phyloP scores from a whole-genome alignment of 2,888 invertebrate species.

The Syrista parreyssii region DNA sequence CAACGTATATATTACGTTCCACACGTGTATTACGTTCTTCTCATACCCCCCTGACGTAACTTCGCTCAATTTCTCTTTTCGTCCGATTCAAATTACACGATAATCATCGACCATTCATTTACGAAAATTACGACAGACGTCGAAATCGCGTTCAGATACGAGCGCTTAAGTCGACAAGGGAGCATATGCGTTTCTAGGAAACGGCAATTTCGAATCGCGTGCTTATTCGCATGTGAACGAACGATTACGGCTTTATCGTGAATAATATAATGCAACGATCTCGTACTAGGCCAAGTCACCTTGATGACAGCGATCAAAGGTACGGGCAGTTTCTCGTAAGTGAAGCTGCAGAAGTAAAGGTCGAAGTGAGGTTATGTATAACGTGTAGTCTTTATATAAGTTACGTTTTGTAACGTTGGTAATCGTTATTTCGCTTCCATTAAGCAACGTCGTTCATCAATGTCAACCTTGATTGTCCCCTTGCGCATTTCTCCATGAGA shows the following conservation, averaged over 20 bases:
- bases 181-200: background rate
- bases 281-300: background rate
- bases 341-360: background rate
- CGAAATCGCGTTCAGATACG: background rate
- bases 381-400: background rate
- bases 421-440: background rate
- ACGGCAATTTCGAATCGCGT: background rate
- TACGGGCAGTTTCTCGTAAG: background rate
- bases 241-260: background rate
- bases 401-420: background rate
- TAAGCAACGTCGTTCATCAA: background rate
- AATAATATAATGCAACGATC: background rate
- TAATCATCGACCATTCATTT: background rate
- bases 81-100: background rate
- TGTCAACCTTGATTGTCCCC: background rate
- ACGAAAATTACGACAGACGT: background rate
- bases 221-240: background rate
- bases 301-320: background rate
- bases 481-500: background rate
- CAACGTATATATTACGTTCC: conserved; percentile 6
- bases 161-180: background rate
- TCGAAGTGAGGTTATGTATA: background rate
- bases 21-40: background rate
- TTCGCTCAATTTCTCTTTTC: background rate
- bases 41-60: background rate